These are phyloP conservation scores for Drosophila ochracea DNA, from an alignment of 2,888 invertebrate genomes.

Conservation along the genomic window DNA sequence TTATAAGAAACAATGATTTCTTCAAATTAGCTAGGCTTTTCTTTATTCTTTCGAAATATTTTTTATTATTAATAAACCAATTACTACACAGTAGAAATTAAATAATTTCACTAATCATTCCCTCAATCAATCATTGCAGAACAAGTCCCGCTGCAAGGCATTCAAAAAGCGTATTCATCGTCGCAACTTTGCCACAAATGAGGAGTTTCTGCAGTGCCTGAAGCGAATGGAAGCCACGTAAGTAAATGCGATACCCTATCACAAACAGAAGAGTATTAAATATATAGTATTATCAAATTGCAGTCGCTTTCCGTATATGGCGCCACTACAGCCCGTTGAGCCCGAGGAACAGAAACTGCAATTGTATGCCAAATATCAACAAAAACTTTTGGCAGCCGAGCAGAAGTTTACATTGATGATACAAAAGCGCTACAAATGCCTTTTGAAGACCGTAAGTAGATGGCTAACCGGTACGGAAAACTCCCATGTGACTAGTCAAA, in stretches of 20 bases:
- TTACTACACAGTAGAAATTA: no score
- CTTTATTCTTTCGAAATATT: no score
- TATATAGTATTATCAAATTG: no score
- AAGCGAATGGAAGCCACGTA: slow-evolving; percentile 78
- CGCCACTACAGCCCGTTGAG: slow-evolving; percentile 81
- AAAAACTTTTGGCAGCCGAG: slow-evolving; percentile 52
- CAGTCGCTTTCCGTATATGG: slow-evolving; percentile 82
- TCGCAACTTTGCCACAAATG: slow-evolving; percentile 69
- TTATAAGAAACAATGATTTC: no score
- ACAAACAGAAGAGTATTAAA: no score
- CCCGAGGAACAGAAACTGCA: slow-evolving; percentile 82
- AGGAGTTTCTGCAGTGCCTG: slow-evolving; percentile 77
- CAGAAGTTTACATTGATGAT: slow-evolving; percentile 77
- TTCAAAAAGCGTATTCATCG: slow-evolving; percentile 52
- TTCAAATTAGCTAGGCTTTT: no score
- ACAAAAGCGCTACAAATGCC: slow-evolving; percentile 82
- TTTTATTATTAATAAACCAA: no score
- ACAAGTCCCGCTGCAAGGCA: slow-evolving; percentile 27
- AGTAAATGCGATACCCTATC: slow-evolving; percentile 40
- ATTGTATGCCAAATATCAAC: slow-evolving; percentile 70
- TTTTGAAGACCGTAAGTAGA: slow-evolving; percentile 82
- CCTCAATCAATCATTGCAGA: slow-evolving; percentile 11
- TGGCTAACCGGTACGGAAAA: not conserved
- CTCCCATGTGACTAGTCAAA: slow-evolving; percentile 8
- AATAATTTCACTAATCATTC: not conserved